Evolutionary conservation across 2,797 vertebrate genomes (phyloP).

Genomic region (Chanos chanos): DNA sequence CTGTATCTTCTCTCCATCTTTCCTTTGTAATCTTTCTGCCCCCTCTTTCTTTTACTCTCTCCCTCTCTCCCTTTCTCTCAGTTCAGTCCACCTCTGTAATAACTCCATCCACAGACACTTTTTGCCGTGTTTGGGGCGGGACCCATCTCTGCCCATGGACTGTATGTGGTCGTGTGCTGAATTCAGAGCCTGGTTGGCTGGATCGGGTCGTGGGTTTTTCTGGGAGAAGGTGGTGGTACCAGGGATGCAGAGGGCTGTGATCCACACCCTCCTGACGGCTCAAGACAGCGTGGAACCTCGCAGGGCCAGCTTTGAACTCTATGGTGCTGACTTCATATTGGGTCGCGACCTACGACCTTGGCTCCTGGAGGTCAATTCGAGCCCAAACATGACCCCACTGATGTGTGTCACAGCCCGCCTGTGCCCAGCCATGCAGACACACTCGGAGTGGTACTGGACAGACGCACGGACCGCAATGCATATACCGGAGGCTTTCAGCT

Average conservation of each 20-base stretch:
- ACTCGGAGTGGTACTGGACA: constrained; percentile 82
- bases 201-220: constrained; percentile 55
- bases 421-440: constrained; percentile 86
- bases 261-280: constrained; percentile 76
- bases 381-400: constrained; percentile 86
- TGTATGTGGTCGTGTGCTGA: constrained; percentile 86
- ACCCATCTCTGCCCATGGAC: constrained; percentile 75
- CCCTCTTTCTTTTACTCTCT: too few relatives aligned
- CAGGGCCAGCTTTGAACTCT: constrained; percentile 88
- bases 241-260: constrained; percentile 83
- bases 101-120: constrained; percentile 86
- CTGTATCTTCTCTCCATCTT: not conserved
- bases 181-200: constrained; percentile 74
- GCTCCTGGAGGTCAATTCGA: constrained; percentile 90
- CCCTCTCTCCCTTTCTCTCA: constrained; percentile 40
- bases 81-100: constrained; percentile 89
- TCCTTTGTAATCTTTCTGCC: not conserved
- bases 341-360: constrained; percentile 84
- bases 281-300: constrained; percentile 79
- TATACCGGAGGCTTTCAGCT: constrained; percentile 83
- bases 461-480: constrained; percentile 64
- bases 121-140: constrained; percentile 63
- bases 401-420: constrained; percentile 75
- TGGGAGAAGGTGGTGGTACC: constrained; percentile 81
- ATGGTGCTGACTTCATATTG: constrained; percentile 86